A percentile compares a stretch with the other conserved stretches of the same genome.
Conservation (phyloP, 2,888 invertebrate genomes). For the Teinopalpus imperialis region DNA sequence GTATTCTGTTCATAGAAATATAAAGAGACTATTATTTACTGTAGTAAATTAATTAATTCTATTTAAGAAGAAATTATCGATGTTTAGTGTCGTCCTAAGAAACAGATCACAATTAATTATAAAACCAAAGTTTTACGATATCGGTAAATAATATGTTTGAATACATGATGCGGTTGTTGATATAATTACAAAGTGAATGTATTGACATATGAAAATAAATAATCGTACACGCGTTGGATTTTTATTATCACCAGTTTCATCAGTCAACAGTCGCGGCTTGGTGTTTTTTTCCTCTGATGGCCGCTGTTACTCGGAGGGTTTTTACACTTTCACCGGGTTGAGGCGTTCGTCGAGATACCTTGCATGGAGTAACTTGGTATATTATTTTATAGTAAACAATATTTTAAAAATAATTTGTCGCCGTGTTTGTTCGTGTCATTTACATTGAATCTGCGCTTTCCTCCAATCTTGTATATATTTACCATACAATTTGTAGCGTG, state of each 20-base stretch:
- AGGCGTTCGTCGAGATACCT: too few relatives aligned
- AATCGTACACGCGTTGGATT: conserved; percentile 47
- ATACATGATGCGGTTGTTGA: conserved; percentile 53
- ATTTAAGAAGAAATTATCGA: conserved; percentile 50
- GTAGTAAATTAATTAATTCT: conserved; percentile 48
- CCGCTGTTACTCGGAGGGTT: too few relatives aligned
- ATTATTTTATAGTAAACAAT: too few relatives aligned
- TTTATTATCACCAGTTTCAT: conserved; percentile 13
- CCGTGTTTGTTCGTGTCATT: neutral
- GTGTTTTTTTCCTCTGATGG: too few relatives aligned
- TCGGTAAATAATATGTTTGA: conserved; percentile 35
- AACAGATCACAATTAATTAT: conserved; percentile 27
- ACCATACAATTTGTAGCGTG: too few relatives aligned
- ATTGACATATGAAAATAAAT: conserved; percentile 67
- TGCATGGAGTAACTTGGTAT: too few relatives aligned
- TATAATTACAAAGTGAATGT: conserved; percentile 49
- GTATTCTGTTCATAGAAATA: conserved; percentile 54
- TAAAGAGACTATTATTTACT: conserved; percentile 61
- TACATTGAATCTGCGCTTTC: too few relatives aligned
- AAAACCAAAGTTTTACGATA: conserved; percentile 46
- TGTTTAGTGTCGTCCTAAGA: conserved; percentile 58
- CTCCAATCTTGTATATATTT: too few relatives aligned
- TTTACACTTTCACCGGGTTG: too few relatives aligned
- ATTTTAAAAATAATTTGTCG: neutral
- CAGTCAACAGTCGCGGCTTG: too few relatives aligned